Conservation (phyloP, 2,113 vertebrate genomes). For the Lipophrys pholis region DNA sequence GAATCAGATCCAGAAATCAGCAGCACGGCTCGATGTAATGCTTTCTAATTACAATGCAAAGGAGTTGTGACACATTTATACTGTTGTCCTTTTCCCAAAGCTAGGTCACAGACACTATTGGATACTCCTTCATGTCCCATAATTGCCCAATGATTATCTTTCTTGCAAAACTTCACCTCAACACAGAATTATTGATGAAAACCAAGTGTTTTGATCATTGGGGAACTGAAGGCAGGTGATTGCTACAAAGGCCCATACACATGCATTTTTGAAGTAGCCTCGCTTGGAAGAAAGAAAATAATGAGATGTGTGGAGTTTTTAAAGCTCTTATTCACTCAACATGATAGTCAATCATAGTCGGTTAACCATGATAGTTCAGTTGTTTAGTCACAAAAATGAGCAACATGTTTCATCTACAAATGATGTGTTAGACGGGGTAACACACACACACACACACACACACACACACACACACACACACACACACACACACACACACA, state of each 20-base stretch:
- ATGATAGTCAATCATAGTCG: no score
- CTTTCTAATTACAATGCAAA: not conserved
- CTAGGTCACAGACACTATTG: conserved; percentile 8
- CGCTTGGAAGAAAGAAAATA: no score
- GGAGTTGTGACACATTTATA: not conserved
- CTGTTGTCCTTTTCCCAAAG: conserved; percentile 16
- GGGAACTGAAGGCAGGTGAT: not conserved
- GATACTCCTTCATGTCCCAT: conserved; percentile 36
- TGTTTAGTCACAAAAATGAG: no score
- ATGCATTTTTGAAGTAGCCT: no score
- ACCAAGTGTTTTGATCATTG: not conserved
- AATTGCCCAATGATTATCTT: conserved; percentile 44
- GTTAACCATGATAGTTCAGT: no score
- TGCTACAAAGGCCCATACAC: conserved; percentile 9
- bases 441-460: no score
- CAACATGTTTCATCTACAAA: no score
- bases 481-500: no score
- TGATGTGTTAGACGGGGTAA: no score
- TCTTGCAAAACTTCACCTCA: conserved; percentile 12
- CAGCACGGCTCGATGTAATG: not conserved
- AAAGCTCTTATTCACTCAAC: no score
- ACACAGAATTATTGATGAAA: conserved; percentile 45
- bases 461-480: no score
- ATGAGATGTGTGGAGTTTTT: no score
- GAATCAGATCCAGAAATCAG: not conserved